Evolutionary conservation across 2,888 invertebrate genomes (phyloP).

Genomic region (Acanthosepion lycidas): DNA sequence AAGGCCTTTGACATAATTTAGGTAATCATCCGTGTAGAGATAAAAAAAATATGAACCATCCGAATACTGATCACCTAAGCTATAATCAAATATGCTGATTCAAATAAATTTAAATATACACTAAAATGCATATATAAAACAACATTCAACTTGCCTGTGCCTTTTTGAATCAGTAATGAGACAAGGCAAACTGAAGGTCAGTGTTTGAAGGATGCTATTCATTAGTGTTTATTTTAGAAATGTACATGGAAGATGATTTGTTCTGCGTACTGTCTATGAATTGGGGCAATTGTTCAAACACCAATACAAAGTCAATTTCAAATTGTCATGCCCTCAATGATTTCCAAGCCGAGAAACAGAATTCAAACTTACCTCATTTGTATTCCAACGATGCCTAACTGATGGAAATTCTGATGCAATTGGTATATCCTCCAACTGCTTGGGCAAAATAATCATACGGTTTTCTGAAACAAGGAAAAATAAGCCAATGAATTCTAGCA

Average conservation of each 20-base stretch:
- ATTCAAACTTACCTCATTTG: slow-evolving; percentile 89
- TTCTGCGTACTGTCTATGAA: background rate
- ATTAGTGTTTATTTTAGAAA: no score
- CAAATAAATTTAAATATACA: background rate
- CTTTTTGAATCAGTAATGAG: no score
- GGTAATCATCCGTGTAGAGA: no score
- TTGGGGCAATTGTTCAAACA: background rate
- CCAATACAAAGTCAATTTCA: background rate
- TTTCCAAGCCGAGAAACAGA: background rate
- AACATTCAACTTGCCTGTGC: background rate
- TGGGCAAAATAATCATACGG: slow-evolving; percentile 59
- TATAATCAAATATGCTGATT: background rate
- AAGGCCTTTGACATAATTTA: no score
- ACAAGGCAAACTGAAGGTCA: no score
- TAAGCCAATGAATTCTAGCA: background rate
- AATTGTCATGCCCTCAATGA: background rate
- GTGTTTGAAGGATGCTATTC: no score
- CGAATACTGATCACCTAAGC: background rate
- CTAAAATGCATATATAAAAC: background rate
- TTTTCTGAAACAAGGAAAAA: slow-evolving; percentile 49
- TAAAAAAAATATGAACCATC: no score
- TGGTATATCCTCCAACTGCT: slow-evolving; percentile 90
- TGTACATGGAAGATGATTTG: no score
- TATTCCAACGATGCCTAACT: slow-evolving; percentile 98
- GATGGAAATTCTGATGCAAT: slow-evolving; percentile 95